Evolutionary conservation across 2,797 vertebrate genomes (phyloP), one percentile per base, ranked within the genome.

Genomic region (Chromis chromis): DNA sequence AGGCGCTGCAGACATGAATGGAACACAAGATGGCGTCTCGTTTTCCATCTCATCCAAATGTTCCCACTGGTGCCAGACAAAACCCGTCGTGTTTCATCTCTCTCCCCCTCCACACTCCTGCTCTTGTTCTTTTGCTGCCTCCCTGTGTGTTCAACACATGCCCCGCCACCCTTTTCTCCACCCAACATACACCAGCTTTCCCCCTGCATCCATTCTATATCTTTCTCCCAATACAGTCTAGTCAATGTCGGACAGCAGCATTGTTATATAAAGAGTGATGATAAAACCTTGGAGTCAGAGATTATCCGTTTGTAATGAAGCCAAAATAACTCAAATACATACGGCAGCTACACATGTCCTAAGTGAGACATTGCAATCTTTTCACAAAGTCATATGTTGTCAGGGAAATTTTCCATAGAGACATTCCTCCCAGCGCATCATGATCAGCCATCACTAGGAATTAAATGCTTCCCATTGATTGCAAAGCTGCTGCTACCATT

Each of bases 1-100:
- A 78, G 50, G 64, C 16, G 13, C 79, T 46, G 63, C 78, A 88
- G 80, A 89, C 87, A 76, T 84, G 85, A 88, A 76, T 71, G 84
- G 87, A 89, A 90, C 77, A 89, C 73, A 85, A 91, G 82, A 90
- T 87, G 91, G 81, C 71, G 79, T 84, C 82, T 90, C 78, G 82
- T 89, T 90, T 92, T 93, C 86, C 85, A 70, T 87, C 79, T 70
- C 78, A 49, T 82, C 69, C 81, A 76, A 80, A 86, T 79, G 77
- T 84, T 89, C 72, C 78, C 66, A 31, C 68, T 78, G 80, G 80
- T 85, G 86, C 82, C 79, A 88, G 68, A 57, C 84, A 44, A 75
- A 73, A 62, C 36, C 74, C 61, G 64, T 78, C 78, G 82, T 40
- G 74, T 87, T 89, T 89, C 82, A 83, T 91, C 82, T 75, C 54